Base-by-base conservation (phyloP, 2,888 invertebrate genomes). In the Scaptomyza caliginosa region DNA sequence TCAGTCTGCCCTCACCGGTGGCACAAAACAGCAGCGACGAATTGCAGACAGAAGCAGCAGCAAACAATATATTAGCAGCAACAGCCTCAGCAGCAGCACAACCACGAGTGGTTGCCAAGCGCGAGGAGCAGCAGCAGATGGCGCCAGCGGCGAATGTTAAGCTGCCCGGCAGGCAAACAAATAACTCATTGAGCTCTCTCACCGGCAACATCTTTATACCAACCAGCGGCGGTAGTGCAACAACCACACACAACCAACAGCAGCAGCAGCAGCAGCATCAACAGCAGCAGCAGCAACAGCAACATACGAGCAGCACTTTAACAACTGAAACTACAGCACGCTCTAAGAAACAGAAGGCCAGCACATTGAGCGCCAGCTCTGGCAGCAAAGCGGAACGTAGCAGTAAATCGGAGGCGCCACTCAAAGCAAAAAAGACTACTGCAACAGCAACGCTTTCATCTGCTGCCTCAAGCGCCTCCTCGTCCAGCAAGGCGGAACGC, bases 141-240 rank as follows among this genome's bases (percentile, higher is more conserved):
- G 90, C 92, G 76, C 91, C 92, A 71, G 88, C 91, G 43, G 89
- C 90, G 34, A 91, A 90, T 76, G 89, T 91, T 19, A 91, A 91
- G 81, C 79, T 92, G 84, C 91, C 93, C 23, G 96, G 96, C 52
- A 93, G 96, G 63, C 96, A 96, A 91, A 97, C 96, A 8, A 97
- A 97, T 89, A 96, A 96, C 91, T 96, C 96, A 0, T 92, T 97
- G 45, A 95, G 96, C 1, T 96, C 96, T 10, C 95, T 96, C 49
- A 96, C 96, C 2, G 96, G 96, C 24, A 96, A 96, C 89, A 96
- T 96, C 71, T 93, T 96, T 58, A 96, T 96, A 90, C 95, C 91
- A 39, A 67, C 91, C 43, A 70, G 74, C 10, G 69, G 67, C 16
- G 63, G 52, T 36, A 71, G 17, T 66, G 65, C 46, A 72, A 77